Evolutionary conservation across 1,140 invertebrate genomes (phyloP).

Genomic region (Rhyzopertha dominica): DNA sequence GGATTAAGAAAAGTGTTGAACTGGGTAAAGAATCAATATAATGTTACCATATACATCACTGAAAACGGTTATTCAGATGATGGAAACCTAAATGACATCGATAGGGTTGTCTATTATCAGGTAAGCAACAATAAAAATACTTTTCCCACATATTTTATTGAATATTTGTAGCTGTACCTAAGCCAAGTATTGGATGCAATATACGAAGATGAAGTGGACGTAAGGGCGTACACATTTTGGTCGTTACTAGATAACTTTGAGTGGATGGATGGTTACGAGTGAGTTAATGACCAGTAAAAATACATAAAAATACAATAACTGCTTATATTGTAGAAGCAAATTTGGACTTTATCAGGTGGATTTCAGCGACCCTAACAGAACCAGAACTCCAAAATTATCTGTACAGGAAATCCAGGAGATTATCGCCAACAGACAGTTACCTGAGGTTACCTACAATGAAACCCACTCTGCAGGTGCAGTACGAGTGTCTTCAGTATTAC

Average conservation of each 20-base stretch:
- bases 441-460: too few species aligned
- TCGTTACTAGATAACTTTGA: slow-evolving; percentile 58
- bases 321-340: slow-evolving; percentile 50
- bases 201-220: slow-evolving; percentile 59
- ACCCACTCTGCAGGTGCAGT: too few species aligned
- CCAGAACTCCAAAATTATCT: slow-evolving; percentile 67
- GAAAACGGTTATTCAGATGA: slow-evolving; percentile 65
- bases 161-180: slow-evolving; percentile 51
- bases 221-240: slow-evolving; percentile 69
- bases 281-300: background rate
- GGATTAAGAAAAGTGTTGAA: slow-evolving; percentile 62
- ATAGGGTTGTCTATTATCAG: slow-evolving; percentile 49
- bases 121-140: slow-evolving; percentile 34
- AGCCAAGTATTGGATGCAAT: slow-evolving; percentile 59
- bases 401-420: too few species aligned
- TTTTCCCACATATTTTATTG: background rate
- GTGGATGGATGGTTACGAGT: slow-evolving; percentile 4
- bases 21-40: slow-evolving; percentile 64
- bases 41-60: slow-evolving; percentile 64
- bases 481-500: too few species aligned
- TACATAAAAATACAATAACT: background rate
- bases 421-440: too few species aligned
- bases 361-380: slow-evolving; percentile 58
- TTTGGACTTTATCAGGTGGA: slow-evolving; percentile 74
- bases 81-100: slow-evolving; percentile 46